These are phyloP conservation scores for Syrrhaptes paradoxus DNA, from an alignment of 2,113 vertebrate genomes.

Conservation along the genomic window DNA sequence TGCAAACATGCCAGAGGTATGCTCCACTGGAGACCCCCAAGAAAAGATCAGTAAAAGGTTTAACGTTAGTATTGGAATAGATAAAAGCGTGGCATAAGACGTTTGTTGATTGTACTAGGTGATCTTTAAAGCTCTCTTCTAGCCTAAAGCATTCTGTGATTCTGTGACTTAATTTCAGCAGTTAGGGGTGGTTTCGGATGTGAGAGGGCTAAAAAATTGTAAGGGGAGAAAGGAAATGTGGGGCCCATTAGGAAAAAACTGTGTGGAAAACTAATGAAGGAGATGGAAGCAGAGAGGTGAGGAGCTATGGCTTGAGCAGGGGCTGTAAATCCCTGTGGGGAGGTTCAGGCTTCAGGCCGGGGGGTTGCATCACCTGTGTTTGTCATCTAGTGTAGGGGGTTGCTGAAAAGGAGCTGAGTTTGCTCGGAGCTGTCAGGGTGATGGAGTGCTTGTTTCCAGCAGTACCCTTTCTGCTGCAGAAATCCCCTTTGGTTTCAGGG, in stretches of 20 bases:
- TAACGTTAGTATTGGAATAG: background rate
- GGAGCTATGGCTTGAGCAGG: background rate
- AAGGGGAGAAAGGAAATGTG: background rate
- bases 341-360: background rate
- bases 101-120: background rate
- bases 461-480: background rate
- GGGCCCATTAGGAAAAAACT: background rate
- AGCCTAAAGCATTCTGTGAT: background rate
- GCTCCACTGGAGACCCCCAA: background rate
- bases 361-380: fast-evolving
- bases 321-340: fast-evolving
- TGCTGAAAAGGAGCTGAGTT: background rate
- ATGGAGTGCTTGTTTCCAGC: background rate
- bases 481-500: background rate
- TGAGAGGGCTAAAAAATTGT: background rate
- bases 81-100: background rate
- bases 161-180: background rate
- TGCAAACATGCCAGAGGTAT: background rate
- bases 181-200: background rate
- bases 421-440: background rate
- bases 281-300: background rate
- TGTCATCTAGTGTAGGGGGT: fast-evolving
- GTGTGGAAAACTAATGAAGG: background rate
- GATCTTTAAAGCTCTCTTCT: background rate
- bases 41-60: background rate